Evolutionary conservation across 2,113 vertebrate genomes (phyloP).

Genomic region (Mustela nigripes): DNA sequence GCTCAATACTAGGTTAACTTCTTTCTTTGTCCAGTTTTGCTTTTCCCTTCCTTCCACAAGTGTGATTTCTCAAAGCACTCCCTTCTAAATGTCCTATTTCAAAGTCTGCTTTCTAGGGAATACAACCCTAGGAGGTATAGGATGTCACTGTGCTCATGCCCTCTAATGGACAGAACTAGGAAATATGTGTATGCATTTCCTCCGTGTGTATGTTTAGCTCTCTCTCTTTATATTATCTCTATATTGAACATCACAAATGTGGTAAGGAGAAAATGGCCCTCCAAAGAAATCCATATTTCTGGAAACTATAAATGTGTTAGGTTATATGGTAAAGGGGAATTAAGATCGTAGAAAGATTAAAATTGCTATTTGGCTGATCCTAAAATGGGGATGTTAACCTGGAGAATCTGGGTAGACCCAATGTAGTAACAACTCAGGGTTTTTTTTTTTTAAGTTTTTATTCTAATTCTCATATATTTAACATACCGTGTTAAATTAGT

Average conservation of each 20-base stretch:
- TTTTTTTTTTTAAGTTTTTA: background rate
- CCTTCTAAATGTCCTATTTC: background rate
- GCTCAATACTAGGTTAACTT: background rate
- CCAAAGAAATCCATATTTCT: background rate
- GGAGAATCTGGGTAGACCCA: background rate
- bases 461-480: background rate
- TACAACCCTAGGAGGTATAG: background rate
- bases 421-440: background rate
- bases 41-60: background rate
- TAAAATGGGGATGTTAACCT: background rate
- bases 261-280: background rate
- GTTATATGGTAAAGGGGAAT: background rate
- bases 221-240: background rate
- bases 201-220: background rate
- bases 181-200: background rate
- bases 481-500: background rate
- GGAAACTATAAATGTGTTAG: background rate
- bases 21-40: background rate
- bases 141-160: background rate
- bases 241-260: background rate
- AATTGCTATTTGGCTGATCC: background rate
- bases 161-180: background rate
- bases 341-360: background rate
- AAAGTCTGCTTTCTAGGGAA: background rate
- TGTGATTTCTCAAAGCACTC: background rate